Evolutionary conservation across 2,113 vertebrate species (phyloP).

Genomic region (Gobius niger): DNA sequence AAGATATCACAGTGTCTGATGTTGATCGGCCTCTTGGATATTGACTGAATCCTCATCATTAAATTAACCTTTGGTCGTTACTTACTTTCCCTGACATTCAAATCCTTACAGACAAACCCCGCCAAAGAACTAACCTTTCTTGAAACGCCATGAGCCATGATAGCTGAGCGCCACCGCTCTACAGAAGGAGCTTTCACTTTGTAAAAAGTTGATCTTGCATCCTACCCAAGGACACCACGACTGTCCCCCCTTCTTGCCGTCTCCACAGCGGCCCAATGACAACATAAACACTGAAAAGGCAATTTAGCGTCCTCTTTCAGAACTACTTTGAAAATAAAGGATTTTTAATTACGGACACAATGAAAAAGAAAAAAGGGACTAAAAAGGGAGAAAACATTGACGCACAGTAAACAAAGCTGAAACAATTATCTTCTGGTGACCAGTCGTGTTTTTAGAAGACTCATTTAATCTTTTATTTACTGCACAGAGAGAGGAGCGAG

Average conservation of each 20-base stretch:
- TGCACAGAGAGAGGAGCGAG: slow-evolving; percentile 70
- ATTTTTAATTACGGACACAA: slow-evolving; percentile 84
- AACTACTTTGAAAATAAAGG: slow-evolving; percentile 84
- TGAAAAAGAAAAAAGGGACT: slow-evolving; percentile 77
- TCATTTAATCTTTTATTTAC: slow-evolving; percentile 85
- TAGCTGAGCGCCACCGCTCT: not conserved
- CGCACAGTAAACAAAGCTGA: slow-evolving; percentile 82
- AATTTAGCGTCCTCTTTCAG: slow-evolving; percentile 80
- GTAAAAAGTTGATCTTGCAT: slow-evolving; percentile 73
- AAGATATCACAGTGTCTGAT: not conserved
- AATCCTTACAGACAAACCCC: not conserved
- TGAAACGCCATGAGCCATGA: not conserved
- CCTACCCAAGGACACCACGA: slow-evolving; percentile 73
- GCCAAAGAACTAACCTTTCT: too few relatives aligned
- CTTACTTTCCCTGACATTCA: not conserved
- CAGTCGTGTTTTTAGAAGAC: slow-evolving; percentile 83
- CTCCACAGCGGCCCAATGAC: slow-evolving; percentile 74
- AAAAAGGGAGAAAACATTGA: slow-evolving; percentile 77
- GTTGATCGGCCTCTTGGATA: not conserved
- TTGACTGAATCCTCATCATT: not conserved
- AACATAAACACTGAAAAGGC: slow-evolving; percentile 80
- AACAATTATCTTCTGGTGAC: slow-evolving; percentile 86
- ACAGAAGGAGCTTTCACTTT: slow-evolving; percentile 21
- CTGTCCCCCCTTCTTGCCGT: slow-evolving; percentile 61
- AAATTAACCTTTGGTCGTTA: not conserved